phyloP scores from a whole-genome alignment of 2,797 vertebrate genomes.

The Catostomus latipinnis region DNA sequence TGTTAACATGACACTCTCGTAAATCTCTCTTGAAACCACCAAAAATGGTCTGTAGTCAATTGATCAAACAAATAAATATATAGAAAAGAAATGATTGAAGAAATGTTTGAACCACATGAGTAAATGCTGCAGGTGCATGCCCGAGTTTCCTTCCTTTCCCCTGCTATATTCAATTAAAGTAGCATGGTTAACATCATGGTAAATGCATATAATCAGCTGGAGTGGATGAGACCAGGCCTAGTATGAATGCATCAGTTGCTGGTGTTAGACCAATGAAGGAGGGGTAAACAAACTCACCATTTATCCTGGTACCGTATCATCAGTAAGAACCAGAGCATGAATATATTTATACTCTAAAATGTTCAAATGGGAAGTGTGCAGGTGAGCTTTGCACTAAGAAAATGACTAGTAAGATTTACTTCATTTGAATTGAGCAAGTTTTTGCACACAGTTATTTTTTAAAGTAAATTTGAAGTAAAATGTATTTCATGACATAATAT shows the following conservation, averaged over 20 bases:
- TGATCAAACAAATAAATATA: no score
- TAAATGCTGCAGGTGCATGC: constrained; percentile 4
- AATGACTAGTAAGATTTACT: no score
- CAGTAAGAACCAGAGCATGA: not conserved
- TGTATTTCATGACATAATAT: no score
- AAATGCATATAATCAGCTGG: constrained; percentile 13
- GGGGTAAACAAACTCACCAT: not conserved
- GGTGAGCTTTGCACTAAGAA: no score
- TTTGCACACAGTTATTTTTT: no score
- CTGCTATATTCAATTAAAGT: constrained; percentile 31
- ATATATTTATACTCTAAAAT: no score
- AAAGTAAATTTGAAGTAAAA: no score
- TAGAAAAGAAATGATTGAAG: no score
- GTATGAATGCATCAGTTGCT: not conserved
- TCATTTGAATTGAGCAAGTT: no score
- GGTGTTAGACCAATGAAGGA: not conserved
- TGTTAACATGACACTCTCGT: not conserved
- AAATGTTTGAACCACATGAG: no score
- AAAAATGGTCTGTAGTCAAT: not conserved
- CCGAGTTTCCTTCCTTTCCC: not conserved
- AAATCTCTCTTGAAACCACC: not conserved
- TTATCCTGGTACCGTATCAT: not conserved
- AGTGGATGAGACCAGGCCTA: not conserved
- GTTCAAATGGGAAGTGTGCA: no score
- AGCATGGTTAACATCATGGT: constrained; percentile 21